Evolutionary conservation across 1,140 invertebrate species (phyloP).

Genomic region (Drosophila tani): DNA sequence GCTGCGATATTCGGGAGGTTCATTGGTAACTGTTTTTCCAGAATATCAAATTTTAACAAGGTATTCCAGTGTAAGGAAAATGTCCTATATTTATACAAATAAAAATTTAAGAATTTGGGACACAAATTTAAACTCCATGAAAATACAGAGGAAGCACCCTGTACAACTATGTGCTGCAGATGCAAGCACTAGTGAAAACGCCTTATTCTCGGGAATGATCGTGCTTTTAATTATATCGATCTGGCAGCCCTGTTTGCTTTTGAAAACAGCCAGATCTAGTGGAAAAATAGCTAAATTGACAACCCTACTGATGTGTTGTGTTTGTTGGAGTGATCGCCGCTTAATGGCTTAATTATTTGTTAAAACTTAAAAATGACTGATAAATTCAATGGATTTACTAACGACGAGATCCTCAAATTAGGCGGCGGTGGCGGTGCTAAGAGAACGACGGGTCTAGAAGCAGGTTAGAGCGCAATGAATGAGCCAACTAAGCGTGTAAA

Average conservation of each 20-base stretch:
- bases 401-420: slow-evolving; percentile 85
- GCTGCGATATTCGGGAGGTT: no score
- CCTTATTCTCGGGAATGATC: slow-evolving; percentile 5
- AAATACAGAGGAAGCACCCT: background rate
- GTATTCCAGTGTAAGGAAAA: no score
- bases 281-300: no score
- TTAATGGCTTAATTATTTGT: slow-evolving; percentile 65
- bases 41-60: no score
- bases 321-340: slow-evolving; percentile 15
- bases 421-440: slow-evolving; percentile 6
- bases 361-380: slow-evolving; percentile 68
- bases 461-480: slow-evolving; percentile 50
- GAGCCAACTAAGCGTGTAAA: slow-evolving; percentile 41
- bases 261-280: slow-evolving; percentile 8
- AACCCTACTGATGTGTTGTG: slow-evolving; percentile 54
- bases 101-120: no score
- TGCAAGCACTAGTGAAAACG: background rate
- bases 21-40: no score
- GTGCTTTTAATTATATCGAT: background rate
- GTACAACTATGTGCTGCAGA: background rate
- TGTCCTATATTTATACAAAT: no score
- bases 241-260: slow-evolving; percentile 55
- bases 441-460: slow-evolving; percentile 32
- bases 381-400: slow-evolving; percentile 85
- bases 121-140: no score